phyloP scores from a whole-genome alignment of 2,797 vertebrate genomes.

The Galaxias olidus region DNA sequence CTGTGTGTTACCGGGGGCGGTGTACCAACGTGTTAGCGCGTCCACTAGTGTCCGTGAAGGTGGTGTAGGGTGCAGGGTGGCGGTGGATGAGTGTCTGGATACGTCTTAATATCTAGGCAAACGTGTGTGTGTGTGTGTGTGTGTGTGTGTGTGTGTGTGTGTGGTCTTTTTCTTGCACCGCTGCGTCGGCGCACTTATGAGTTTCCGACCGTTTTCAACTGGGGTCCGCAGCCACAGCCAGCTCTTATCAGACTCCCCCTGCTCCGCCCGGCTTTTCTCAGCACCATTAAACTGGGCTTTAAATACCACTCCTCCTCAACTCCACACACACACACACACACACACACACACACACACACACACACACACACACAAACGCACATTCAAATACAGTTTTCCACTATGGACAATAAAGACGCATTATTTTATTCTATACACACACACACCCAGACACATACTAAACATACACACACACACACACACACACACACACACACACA shows the following conservation, averaged over 20 bases:
- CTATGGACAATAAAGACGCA: not conserved
- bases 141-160: slow-evolving; percentile 19
- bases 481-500: not conserved
- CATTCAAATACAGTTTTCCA: too few species aligned
- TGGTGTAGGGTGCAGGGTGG: not conserved
- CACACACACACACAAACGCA: too few species aligned
- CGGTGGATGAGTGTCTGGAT: slow-evolving; percentile 6
- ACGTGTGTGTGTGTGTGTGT: not conserved
- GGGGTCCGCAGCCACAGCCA: too few species aligned
- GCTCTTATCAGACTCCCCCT: slow-evolving; percentile 36
- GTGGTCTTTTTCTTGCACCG: too few species aligned
- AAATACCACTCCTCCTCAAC: too few species aligned
- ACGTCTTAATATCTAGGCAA: slow-evolving; percentile 2
- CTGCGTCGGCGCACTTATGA: too few species aligned
- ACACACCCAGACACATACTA: not conserved
- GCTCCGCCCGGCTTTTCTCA: slow-evolving; percentile 19
- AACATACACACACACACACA: not conserved
- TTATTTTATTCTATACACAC: slow-evolving; percentile 1
- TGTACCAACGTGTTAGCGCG: slow-evolving; percentile 24
- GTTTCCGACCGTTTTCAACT: too few species aligned
- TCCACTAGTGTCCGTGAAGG: slow-evolving; percentile 14
- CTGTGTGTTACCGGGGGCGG: slow-evolving; percentile 37
- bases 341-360: too few species aligned
- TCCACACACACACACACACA: too few species aligned
- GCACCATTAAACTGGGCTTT: slow-evolving; percentile 25